A percentile compares a stretch with the other conserved stretches of the same genome.
Conservation (phyloP, 2,888 invertebrate species). For the Drosophila setosimentum region DNA sequence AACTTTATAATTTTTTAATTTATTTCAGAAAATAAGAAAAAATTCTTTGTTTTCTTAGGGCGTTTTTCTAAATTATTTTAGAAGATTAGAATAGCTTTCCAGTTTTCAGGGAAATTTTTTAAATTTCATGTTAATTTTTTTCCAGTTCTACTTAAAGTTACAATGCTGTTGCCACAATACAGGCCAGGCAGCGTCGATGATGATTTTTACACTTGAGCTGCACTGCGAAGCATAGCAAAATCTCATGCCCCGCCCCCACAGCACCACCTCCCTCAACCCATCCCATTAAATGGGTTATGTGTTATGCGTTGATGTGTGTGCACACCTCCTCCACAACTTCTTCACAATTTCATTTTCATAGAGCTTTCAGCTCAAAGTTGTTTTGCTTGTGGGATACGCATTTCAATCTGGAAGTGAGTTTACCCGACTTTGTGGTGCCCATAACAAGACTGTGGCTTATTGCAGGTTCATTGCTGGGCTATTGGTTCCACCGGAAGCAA, state of each 20-base stretch:
- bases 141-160: slow-evolving; percentile 28
- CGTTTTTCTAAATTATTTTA: too few species aligned
- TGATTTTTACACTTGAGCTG: slow-evolving; percentile 80
- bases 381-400: slow-evolving; percentile 19
- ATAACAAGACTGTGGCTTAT: slow-evolving; percentile 52
- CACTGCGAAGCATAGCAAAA: slow-evolving; percentile 49
- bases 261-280: neutral
- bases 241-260: neutral
- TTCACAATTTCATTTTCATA: slow-evolving; percentile 9
- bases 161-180: slow-evolving; percentile 15
- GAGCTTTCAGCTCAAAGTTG: slow-evolving; percentile 32
- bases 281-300: slow-evolving; percentile 37
- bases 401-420: slow-evolving; percentile 49
- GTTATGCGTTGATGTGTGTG: slow-evolving; percentile 44
- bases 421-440: slow-evolving; percentile 33
- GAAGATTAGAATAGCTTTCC: neutral
- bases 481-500: slow-evolving; percentile 27
- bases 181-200: slow-evolving; percentile 42
- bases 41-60: too few species aligned
- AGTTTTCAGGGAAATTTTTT: neutral
- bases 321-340: slow-evolving; percentile 10
- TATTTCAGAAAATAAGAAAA: too few species aligned
- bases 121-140: neutral
- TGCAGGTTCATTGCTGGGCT: slow-evolving; percentile 10
- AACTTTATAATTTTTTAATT: too few species aligned